Evolutionary conservation across 2,888 invertebrate genomes (phyloP).

Genomic region (Glaucopsyche alexis): DNA sequence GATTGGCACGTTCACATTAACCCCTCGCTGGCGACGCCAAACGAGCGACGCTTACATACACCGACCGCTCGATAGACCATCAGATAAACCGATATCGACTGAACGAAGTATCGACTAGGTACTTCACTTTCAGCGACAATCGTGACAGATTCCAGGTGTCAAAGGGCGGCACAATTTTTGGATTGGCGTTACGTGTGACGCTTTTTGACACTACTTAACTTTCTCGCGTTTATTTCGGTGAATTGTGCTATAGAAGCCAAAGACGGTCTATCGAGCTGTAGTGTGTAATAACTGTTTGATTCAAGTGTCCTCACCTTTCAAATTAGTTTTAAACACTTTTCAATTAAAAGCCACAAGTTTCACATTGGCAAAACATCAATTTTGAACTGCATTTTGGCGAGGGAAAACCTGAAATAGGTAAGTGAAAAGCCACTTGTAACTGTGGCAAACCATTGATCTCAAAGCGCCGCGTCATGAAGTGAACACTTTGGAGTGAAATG

Average conservation of each 20-base stretch:
- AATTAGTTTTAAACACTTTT: background rate
- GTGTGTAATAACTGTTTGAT: background rate
- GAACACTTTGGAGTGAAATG: conserved; percentile 1
- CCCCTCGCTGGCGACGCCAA: background rate
- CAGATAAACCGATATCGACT: background rate
- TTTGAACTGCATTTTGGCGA: conserved; percentile 8
- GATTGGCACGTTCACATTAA: background rate
- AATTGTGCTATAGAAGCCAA: too few species aligned
- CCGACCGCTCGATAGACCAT: background rate
- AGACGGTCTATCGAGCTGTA: too few species aligned
- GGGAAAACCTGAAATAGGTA: conserved; percentile 5
- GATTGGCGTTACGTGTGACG: too few species aligned
- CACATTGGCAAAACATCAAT: background rate
- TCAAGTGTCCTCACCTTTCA: background rate
- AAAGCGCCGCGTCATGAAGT: background rate
- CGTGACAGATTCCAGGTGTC: too few species aligned
- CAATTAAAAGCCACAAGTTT: background rate
- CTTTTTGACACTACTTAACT: too few species aligned
- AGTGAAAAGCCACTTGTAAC: conserved; percentile 19
- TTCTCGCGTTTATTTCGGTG: too few species aligned
- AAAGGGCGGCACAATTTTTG: too few species aligned
- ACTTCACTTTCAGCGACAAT: too few species aligned
- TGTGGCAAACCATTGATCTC: conserved; percentile 18
- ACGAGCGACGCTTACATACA: background rate
- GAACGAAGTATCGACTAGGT: too few species aligned